Percentiles rank a stretch among this genome's conserved stretches.
These are phyloP conservation scores for Calliphora vicina DNA, from an alignment of 1,140 invertebrate species.

Conservation along the genomic window DNA sequence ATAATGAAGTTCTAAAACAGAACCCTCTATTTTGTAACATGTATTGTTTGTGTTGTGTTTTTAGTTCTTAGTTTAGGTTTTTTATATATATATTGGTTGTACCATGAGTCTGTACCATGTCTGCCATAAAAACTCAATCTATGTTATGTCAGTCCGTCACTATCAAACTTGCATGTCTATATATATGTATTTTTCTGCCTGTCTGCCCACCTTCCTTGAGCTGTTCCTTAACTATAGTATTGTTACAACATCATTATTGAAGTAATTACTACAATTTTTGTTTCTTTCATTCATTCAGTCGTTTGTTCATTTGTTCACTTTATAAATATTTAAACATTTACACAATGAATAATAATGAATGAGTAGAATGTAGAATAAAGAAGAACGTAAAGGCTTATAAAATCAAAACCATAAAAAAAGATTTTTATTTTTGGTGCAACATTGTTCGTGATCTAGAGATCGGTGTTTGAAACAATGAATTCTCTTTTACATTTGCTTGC, in stretches of 20 bases:
- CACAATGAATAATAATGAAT: background rate
- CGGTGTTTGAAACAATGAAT: background rate
- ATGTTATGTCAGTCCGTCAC: background rate
- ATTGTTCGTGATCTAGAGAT: background rate
- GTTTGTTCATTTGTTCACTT: background rate
- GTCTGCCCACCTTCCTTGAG: background rate
- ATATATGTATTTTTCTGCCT: background rate
- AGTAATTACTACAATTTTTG: conserved; percentile 25
- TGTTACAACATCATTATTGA: conserved; percentile 33
- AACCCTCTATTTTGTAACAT: background rate
- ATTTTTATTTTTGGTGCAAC: background rate
- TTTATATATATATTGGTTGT: too few relatives aligned
- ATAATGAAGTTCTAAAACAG: conserved; percentile 6
- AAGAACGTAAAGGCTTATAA: conserved; percentile 11
- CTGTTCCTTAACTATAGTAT: background rate
- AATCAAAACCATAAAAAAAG: background rate
- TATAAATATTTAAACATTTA: conserved; percentile 25
- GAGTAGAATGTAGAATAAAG: background rate
- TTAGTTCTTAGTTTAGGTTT: background rate
- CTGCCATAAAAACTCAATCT: background rate
- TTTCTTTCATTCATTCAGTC: background rate
- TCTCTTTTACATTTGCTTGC: too few relatives aligned
- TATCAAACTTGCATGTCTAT: background rate
- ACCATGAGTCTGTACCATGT: background rate
- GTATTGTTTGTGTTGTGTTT: background rate